Base-by-base conservation (phyloP, 2,113 vertebrate genomes). In the Plectropomus leopardus region DNA sequence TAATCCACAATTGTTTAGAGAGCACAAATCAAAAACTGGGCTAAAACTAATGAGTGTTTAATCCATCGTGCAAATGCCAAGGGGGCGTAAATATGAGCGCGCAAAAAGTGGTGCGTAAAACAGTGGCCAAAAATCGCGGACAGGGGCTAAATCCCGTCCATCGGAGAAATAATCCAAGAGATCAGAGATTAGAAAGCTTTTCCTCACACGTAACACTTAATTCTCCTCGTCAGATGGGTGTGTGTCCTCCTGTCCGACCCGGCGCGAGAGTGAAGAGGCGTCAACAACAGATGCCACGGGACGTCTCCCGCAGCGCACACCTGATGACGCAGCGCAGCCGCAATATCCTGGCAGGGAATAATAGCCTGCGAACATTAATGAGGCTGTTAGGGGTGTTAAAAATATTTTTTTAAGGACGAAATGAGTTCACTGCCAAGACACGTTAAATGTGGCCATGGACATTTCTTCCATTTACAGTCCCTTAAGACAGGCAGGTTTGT, bases 121-220 rank as follows among this genome's bases (percentile, higher is more conserved):
- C 0, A 32, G 74, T 50, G 70, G 11, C 23, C 11, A 69, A 64
- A 75, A 80, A 16, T 16, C 36, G 69, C 19, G 4, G 58, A 66
- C 34, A 28, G 44, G 2, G 21, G 19, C 8, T 60, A 81, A 78
- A 6, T 86, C 83, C 70, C 40, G 69, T 44, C 78, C 73, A 82
- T 85, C n/a, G 45, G 64, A 70, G 59, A 66, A 80, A 32, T 90
- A 85, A 93, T 90, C 88, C 90, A 40, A 69, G 51, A 90, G 91
- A 90, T 92, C 88, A 85, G 87, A 91, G 91, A 93, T 92, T 90
- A 92, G 89, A 78, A 84, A 90, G 83, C 58, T 75, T 78, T 30
- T 83, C 68, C 57, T 85, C 23, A 19, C 64, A 88, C 79, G 84
- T 59, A 89, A 88, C 76, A 74, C 92, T 66, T 88, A 89, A 92